Conservation (phyloP, 2,888 invertebrate species). For the Spilarctia lutea region DNA sequence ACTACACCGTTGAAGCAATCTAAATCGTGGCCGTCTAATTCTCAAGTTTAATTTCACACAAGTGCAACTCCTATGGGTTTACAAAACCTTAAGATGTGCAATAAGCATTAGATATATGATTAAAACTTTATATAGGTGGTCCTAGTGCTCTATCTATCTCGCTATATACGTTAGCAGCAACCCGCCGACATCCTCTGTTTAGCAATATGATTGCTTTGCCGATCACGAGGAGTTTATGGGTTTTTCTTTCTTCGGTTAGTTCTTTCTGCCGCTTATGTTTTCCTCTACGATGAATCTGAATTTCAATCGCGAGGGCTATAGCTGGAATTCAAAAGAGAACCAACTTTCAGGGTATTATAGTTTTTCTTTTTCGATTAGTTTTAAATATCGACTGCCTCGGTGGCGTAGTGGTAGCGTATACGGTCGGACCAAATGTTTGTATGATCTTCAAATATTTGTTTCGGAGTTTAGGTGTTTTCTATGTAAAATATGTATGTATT, state of each 20-base stretch:
- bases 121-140: constrained; percentile 35
- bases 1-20: no score
- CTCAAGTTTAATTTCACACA: no score
- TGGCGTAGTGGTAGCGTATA: no score
- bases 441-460: no score
- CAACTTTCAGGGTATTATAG: background rate
- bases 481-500: no score
- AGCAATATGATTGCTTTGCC: constrained; percentile 48
- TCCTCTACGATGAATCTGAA: constrained; percentile 66
- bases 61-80: background rate
- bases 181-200: constrained; percentile 47
- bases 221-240: constrained; percentile 38
- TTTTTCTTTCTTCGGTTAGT: constrained; percentile 43
- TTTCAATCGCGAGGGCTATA: constrained; percentile 64
- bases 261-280: constrained; percentile 41
- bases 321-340: constrained; percentile 55
- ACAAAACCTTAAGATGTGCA: background rate
- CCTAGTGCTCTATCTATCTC: constrained; percentile 71
- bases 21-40: no score
- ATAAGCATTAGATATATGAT: background rate
- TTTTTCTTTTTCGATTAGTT: background rate
- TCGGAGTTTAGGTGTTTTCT: no score
- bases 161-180: constrained; percentile 47
- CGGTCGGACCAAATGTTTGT: no score
- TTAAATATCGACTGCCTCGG: background rate